phyloP scores from a whole-genome alignment of 92 coral and sea anemone species.

The Palythoa heliodiscus region DNA sequence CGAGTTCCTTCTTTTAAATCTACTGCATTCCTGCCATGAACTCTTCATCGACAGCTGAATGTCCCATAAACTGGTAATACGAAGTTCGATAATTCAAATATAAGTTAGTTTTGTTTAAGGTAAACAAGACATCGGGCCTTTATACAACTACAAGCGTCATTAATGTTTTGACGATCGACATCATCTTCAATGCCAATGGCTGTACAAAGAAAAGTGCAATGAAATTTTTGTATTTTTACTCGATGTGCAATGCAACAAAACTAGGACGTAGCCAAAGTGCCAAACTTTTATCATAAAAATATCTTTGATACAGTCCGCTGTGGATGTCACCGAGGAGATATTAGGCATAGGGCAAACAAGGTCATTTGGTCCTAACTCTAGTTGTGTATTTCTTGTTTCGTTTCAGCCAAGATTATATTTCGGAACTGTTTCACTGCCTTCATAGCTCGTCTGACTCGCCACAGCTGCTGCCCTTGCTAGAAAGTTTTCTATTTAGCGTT shows the following conservation, averaged over 20 bases:
- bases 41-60: background rate
- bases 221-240: too few relatives aligned
- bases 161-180: too few relatives aligned
- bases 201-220: too few relatives aligned
- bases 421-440: conserved; percentile 90
- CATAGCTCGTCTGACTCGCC: conserved; percentile 86
- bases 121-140: background rate
- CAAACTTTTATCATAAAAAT: too few relatives aligned
- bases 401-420: conserved; percentile 90
- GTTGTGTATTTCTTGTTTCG: conserved; percentile 3
- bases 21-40: background rate
- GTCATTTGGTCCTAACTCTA: background rate
- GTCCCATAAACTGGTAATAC: background rate
- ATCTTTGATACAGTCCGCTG: too few relatives aligned
- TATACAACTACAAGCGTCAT: too few relatives aligned
- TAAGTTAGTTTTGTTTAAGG: background rate
- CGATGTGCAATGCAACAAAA: too few relatives aligned
- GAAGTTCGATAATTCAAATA: background rate
- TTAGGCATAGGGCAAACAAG: too few relatives aligned
- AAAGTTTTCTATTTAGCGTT: conserved; percentile 90
- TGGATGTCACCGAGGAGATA: too few relatives aligned
- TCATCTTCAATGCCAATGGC: too few relatives aligned
- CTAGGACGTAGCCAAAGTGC: too few relatives aligned
- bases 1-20: background rate
- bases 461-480: conserved; percentile 80